Evolutionary conservation across 2,888 invertebrate species (phyloP).

Genomic region (Platycheirus rosarum): DNA sequence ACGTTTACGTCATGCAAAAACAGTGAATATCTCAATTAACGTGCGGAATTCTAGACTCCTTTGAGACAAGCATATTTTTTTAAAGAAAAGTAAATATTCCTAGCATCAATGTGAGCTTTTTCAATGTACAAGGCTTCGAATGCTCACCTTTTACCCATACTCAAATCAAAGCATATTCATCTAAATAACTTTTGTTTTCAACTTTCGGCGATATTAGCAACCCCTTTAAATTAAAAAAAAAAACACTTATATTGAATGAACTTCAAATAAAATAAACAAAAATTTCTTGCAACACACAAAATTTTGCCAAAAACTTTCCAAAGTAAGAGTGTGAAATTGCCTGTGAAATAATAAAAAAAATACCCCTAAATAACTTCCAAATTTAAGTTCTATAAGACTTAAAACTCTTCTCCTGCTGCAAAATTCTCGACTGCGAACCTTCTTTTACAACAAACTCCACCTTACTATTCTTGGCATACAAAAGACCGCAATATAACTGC

Average conservation of each 20-base stretch:
- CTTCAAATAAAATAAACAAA: slow-evolving; percentile 50
- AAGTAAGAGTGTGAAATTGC: slow-evolving; percentile 66
- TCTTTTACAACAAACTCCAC: slow-evolving; percentile 18
- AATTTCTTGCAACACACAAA: slow-evolving; percentile 37
- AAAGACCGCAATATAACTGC: slow-evolving; percentile 25
- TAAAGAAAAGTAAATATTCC: no score
- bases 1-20: no score
- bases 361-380: slow-evolving; percentile 37
- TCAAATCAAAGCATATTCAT: no score
- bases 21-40: no score
- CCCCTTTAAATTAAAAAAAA: no score
- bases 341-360: slow-evolving; percentile 59
- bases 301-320: slow-evolving; percentile 54
- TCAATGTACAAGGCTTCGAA: no score
- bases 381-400: slow-evolving; percentile 22
- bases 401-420: slow-evolving; percentile 7
- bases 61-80: no score
- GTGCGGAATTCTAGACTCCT: no score
- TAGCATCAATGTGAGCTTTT: no score
- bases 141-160: no score
- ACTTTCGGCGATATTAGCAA: no score
- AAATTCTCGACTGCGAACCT: slow-evolving; percentile 9
- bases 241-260: slow-evolving; percentile 39
- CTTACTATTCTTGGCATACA: slow-evolving; percentile 33
- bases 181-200: no score